A percentile compares a stretch with the other conserved stretches of the same genome.
These are phyloP conservation scores for Peromyscus melanophrys DNA, from an alignment of 2,797 vertebrate genomes.

Conservation along the genomic window DNA sequence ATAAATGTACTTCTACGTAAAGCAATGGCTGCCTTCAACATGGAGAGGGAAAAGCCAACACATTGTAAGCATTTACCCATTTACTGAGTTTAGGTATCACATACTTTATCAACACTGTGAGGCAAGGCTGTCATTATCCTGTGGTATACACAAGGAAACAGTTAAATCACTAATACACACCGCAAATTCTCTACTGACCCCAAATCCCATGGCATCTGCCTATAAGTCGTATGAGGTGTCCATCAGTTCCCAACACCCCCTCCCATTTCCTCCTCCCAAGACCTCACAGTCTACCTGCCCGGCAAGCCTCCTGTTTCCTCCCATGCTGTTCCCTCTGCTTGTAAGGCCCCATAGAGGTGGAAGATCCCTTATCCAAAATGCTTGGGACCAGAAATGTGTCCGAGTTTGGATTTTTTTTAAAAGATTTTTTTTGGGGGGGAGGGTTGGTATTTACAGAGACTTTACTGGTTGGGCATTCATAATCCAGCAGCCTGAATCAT, in stretches of 20 bases:
- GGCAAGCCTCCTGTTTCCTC: not conserved
- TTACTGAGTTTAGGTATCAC: not conserved
- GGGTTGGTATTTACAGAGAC: not conserved
- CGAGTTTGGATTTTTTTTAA: not conserved
- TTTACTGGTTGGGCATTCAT: not conserved
- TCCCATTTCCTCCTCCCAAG: not conserved
- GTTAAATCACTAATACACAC: not conserved
- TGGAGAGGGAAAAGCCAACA: not conserved
- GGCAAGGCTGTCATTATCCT: not conserved
- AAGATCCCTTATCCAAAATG: not conserved
- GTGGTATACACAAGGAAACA: conserved; percentile 49
- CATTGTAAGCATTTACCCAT: not conserved
- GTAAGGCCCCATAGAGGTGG: not conserved
- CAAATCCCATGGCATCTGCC: not conserved
- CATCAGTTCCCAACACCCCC: not conserved
- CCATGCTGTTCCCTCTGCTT: not conserved
- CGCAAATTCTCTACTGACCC: not conserved
- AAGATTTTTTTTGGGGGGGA: not conserved
- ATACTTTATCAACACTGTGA: not conserved
- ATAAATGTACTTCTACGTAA: not conserved
- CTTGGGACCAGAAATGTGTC: not conserved
- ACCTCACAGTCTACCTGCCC: no score
- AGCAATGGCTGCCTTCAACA: not conserved
- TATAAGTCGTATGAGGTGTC: not conserved
- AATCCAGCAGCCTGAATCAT: not conserved